Evolutionary conservation across 2,797 vertebrate genomes (phyloP), one percentile per base, ranked within the genome.

Genomic region (Lagodon rhomboides): DNA sequence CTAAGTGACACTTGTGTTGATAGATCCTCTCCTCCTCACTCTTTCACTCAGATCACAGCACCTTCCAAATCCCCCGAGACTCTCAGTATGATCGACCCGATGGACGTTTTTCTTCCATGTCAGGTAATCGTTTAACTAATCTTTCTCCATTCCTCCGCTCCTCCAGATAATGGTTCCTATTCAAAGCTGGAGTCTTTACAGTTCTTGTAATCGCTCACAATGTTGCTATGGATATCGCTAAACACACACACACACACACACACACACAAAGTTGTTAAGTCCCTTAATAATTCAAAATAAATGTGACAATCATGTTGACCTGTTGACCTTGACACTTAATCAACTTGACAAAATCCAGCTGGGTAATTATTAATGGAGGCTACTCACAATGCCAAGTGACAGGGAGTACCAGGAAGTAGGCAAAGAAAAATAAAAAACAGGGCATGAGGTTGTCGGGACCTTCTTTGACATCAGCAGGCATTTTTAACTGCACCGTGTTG

Each of bases 41-140:
- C 69, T 9, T 56, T 62, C 49, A 8, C 62, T 63, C 53, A 95
- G 93, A 74, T 83, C 88, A 83, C 78, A 83, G 63, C 53, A 61
- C 68, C 11, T 85, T 89, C 80, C 85, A 88, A 10, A 80, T 67
- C 11, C 54, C 68, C 5, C 2, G 51, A 4, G 68, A 72, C 30
- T 61, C 77, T 22, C 87, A 75, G 3, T 82, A 81, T 63, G 78
- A 84, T 54, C 78, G 1, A 43, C 25, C 78, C 5, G 17, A 56
- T 7, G 79, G 0, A 63, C 89, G 65, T 51, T 78, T 78, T 68
- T 70, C 85, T 49, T 41, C 76, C 41, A 3, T 56, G 3, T 69
- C 93, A 93, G 93, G 92, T 93, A 92, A 74, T 53, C 16, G 1
- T 79, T 55, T 13, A 79, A 60, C 25, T 15, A 7, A 30, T 51